A percentile compares a stretch with the other conserved stretches of the same genome.
These are phyloP conservation scores for Nudaria mundana DNA, from an alignment of 2,888 invertebrate species.

Conservation along the genomic window DNA sequence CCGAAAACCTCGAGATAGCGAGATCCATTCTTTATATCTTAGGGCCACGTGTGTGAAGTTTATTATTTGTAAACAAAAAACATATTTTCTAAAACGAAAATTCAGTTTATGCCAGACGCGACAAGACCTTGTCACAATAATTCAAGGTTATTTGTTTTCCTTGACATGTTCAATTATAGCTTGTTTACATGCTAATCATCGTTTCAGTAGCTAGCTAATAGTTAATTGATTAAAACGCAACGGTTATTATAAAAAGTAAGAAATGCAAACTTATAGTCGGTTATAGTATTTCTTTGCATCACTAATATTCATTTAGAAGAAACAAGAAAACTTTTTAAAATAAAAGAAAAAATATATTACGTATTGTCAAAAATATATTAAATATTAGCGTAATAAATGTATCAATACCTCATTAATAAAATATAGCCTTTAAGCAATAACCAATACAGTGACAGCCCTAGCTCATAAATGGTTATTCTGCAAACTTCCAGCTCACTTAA, in stretches of 20 bases:
- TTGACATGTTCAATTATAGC: slow-evolving; percentile 17
- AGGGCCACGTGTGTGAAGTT: too few species aligned
- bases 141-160: slow-evolving; percentile 21
- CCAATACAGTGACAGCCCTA: slow-evolving; percentile 17
- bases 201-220: not conserved
- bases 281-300: too few species aligned
- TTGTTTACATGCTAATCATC: slow-evolving; percentile 14
- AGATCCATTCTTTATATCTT: not conserved
- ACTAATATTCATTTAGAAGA: too few species aligned
- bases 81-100: not conserved
- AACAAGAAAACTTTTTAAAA: not conserved
- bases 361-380: too few species aligned
- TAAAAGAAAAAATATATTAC: not conserved
- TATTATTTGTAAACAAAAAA: not conserved
- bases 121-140: slow-evolving; percentile 12
- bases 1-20: not conserved
- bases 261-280: not conserved
- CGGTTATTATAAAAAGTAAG: too few species aligned
- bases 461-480: not conserved
- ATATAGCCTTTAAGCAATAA: too few species aligned
- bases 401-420: too few species aligned
- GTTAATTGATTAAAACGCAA: not conserved
- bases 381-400: too few species aligned
- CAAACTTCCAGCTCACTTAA: slow-evolving; percentile 7
- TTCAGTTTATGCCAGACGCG: not conserved